Conservation (phyloP, 64 coral and sea anemone species). For the Dendronephthya gigantea region DNA sequence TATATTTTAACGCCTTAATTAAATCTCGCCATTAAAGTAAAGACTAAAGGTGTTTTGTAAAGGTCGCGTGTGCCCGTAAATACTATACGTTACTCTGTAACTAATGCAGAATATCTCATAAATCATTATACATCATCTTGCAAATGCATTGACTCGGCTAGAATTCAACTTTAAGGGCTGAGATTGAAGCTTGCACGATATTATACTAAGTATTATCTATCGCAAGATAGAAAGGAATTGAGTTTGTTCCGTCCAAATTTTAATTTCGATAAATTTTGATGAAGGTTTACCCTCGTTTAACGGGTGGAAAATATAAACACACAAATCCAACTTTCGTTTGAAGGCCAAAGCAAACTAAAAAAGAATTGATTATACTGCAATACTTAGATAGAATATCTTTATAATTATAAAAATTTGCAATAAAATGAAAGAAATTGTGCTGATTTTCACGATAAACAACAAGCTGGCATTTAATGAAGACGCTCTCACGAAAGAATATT, state of each 20-base stretch:
- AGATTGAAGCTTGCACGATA: not conserved
- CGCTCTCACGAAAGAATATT: not conserved
- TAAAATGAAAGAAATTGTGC: not conserved
- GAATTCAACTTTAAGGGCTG: not conserved
- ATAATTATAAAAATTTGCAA: not conserved
- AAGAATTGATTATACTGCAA: not conserved
- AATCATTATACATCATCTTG: not conserved
- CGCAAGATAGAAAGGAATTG: no score
- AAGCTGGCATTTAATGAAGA: not conserved
- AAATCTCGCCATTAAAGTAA: not conserved
- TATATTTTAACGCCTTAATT: not conserved
- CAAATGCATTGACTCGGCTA: not conserved
- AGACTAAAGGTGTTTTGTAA: not conserved
- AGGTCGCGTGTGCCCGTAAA: not conserved
- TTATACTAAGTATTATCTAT: no score
- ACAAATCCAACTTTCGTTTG: no score
- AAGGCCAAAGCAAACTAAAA: no score
- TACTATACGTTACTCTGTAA: not conserved
- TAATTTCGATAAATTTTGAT: no score
- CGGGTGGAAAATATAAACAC: no score
- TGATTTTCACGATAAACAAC: not conserved
- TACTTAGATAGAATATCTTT: not conserved
- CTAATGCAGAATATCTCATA: not conserved
- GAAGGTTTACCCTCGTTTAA: no score
- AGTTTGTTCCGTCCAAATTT: no score